Conservation (phyloP, 2,797 vertebrate species). For the Hirundo rustica region DNA sequence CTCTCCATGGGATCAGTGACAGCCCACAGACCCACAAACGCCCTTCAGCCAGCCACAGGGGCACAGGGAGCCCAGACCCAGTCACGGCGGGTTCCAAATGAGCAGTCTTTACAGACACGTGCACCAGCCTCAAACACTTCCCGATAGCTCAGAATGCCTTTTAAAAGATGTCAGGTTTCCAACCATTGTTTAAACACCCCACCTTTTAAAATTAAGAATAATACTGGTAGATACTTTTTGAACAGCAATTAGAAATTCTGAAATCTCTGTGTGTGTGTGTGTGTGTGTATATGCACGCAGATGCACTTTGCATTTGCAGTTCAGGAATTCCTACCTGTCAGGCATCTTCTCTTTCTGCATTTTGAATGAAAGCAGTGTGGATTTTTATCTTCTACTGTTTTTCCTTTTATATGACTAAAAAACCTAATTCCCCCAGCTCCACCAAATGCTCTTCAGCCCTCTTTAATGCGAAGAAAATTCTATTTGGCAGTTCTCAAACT, state of each 20-base stretch:
- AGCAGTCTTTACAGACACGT: accelerated
- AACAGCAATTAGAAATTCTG: neutral
- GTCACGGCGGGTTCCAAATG: neutral
- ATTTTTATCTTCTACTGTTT: neutral
- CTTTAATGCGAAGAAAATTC: neutral
- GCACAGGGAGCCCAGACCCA: neutral
- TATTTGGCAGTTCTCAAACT: neutral
- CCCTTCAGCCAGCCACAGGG: neutral
- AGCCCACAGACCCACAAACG: accelerated
- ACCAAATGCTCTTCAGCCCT: neutral
- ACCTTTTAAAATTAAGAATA: neutral
- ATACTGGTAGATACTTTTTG: neutral
- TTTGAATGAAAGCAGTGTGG: neutral
- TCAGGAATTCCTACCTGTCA: neutral
- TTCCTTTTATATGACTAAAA: neutral
- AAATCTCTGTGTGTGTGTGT: neutral
- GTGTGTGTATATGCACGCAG: neutral
- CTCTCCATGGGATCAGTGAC: neutral
- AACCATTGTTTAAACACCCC: neutral
- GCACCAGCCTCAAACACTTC: neutral
- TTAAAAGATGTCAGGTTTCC: neutral
- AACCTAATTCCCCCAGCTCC: neutral
- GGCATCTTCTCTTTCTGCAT: neutral
- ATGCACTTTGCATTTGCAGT: neutral
- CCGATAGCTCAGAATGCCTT: neutral